Evolutionary conservation across 2,797 vertebrate genomes (phyloP), one percentile per base, ranked within the genome.

Genomic region (Austrolebias charrua): DNA sequence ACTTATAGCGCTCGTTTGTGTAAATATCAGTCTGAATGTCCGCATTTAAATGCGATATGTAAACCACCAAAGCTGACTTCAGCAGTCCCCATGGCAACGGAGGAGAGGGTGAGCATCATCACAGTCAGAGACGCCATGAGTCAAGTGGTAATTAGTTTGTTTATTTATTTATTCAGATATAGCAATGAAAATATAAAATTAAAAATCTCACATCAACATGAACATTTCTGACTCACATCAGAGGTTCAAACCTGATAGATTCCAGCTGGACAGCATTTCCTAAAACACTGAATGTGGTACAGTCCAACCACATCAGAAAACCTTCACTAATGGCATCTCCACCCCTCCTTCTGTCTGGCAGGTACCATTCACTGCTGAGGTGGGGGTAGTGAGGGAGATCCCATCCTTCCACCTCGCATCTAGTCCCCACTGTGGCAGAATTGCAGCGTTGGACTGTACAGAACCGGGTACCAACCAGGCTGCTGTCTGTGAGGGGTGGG

Each of bases 51-150:
- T 51, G 43, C 68, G 70, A 81, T 81, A 71, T 24, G 3, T 67
- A 73, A 83, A 80, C 67, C 67, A 56, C 51, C 63, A 43, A 79
- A 74, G 65, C 80, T 80, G 89, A 91, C 91, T 91, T 91, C 90
- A 90, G 90, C 86, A 86, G 92, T 93, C 91, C 81, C 92, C 91
- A 94, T 93, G 83, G 93, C 90, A 94, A 93, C 92, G 79, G 87
- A 90, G 81, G 85, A 72, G 82, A 81, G 79, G 82, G 47, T 72
- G 76, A 78, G 71, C 73, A 79, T 86, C 82, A 71, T 66, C 71
- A 63, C 70, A 61, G 48, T 50, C 69, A 59, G 54, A 67, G 63
- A 69, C 35, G 43, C 14, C 4, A 29, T 58, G 44, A 70, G 57
- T 60, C 44, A 63, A 24, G 43, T 18, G n/a, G n/a, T n/a, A n/a